Evolutionary conservation across 1,140 invertebrate genomes (phyloP), one percentile per base, ranked within the genome.

Genomic region (Charaxes varanes): DNA sequence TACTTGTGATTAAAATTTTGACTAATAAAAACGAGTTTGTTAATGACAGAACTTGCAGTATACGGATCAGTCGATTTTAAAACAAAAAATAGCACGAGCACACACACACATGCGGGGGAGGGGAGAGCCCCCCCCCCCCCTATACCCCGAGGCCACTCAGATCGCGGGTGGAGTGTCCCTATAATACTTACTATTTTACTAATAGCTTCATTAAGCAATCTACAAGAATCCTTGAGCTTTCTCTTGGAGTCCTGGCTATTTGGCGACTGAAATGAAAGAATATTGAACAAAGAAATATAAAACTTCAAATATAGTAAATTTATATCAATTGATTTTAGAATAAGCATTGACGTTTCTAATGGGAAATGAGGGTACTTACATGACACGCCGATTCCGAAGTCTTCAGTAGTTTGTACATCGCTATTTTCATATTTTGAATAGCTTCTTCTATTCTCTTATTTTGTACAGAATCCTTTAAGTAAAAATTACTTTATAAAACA

Each of bases 131-230:
- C 21, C 8, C 2, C n/a, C 5, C 10, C n/a, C n/a, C 10, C n/a
- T 8, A 23, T 8, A 23, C 4, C 10, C 21, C 21, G n/a, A n/a
- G n/a, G n/a, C n/a, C n/a, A n/a, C n/a, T n/a, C n/a, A n/a, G n/a
- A n/a, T n/a, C n/a, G n/a, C n/a, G n/a, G n/a, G n/a, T n/a, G n/a
- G n/a, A n/a, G n/a, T n/a, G n/a, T n/a, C n/a, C n/a, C 6, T 31
- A 16, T 13, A 17, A 24, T 17, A 56, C 60, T 64, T 46, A 79
- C 74, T 51, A 77, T 27, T 57, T 65, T 67, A 22, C 69, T 72
- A 4, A 79, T 62, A 1, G 64, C 44, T 6, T 71, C 63, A 26
- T 63, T 72, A 7, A 79, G 26, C 8, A 44, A 33, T 7, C 58
- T 55, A 12, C 61, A 62, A 0, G 71, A 65, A 1, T 79, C 70